Conservation (phyloP, 2,888 invertebrate genomes). For the Plebejus melissa region DNA sequence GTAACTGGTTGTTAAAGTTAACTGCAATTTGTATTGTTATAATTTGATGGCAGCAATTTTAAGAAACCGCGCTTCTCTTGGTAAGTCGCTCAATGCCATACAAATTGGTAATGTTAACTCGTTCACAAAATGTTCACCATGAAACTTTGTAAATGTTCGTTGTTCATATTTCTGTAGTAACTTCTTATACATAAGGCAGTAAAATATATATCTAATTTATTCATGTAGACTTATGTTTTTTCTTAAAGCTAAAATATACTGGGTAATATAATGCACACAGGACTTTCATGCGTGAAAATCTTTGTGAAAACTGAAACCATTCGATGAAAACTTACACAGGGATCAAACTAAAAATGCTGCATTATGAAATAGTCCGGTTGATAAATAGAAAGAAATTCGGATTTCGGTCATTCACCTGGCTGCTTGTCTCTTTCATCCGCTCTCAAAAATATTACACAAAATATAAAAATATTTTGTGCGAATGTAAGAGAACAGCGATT, state of each 20-base stretch:
- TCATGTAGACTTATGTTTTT: not conserved
- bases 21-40: not conserved
- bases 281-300: constrained; percentile 21
- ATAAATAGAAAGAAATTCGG: not conserved
- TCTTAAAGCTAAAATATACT: constrained; percentile 3
- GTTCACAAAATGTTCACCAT: not conserved
- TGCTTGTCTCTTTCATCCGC: not conserved
- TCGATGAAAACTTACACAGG: constrained; percentile 11
- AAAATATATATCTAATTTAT: not conserved
- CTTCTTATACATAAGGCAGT: not conserved
- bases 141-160: not conserved
- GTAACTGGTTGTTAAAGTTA: too few species aligned
- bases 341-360: not conserved
- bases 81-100: not conserved
- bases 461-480: not conserved
- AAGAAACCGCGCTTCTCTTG: not conserved
- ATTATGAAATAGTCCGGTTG: not conserved
- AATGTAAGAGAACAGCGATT: not conserved
- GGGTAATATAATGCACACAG: constrained; percentile 14
- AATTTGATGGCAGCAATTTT: not conserved
- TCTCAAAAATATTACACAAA: too few species aligned
- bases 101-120: not conserved
- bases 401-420: not conserved
- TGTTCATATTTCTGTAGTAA: not conserved
- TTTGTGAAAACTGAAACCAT: constrained; percentile 7